These are phyloP conservation scores for Sarcophilus harrisii DNA, from an alignment of 2,797 vertebrate species.

Conservation along the genomic window DNA sequence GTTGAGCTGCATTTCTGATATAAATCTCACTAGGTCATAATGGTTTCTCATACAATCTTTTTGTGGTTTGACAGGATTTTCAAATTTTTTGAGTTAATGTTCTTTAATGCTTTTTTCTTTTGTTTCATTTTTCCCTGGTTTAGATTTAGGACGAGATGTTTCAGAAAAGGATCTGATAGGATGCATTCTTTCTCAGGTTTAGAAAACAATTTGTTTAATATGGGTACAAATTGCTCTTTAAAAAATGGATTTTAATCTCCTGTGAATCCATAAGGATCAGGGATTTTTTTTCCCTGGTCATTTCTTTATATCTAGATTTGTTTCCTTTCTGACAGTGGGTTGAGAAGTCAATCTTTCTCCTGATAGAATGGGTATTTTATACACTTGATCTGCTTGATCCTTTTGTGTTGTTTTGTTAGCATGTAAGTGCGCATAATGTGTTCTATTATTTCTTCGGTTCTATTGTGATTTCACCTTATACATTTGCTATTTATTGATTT, in stretches of 20 bases:
- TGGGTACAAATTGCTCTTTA: neutral
- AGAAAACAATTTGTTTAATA: neutral
- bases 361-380: neutral
- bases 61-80: neutral
- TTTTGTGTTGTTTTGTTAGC: neutral
- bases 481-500: neutral
- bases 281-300: neutral
- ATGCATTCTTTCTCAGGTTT: neutral
- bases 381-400: neutral
- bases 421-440: neutral
- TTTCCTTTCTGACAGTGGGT: neutral
- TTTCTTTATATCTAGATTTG: neutral
- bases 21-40: neutral
- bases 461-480: neutral
- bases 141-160: neutral
- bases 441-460: neutral
- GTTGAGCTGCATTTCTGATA: neutral
- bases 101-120: neutral
- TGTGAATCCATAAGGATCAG: neutral
- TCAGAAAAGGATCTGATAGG: neutral
- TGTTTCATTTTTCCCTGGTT: neutral
- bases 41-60: neutral
- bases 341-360: neutral
- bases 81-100: neutral
- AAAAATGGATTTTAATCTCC: neutral